Conservation (phyloP, 2,888 invertebrate species). For the Argyresthia goedartella region DNA sequence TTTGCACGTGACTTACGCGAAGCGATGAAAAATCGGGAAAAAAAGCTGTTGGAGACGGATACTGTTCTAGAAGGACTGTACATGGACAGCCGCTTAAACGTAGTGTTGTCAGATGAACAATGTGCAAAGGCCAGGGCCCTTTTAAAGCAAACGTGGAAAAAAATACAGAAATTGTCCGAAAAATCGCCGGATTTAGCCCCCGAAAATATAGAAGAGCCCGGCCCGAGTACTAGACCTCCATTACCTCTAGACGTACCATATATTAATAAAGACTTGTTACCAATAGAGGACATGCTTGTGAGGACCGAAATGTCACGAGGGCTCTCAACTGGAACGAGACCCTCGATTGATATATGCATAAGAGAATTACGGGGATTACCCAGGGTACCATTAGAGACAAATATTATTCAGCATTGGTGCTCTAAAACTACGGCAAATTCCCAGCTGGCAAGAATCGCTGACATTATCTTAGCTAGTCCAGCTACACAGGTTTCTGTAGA, state of each 20-base stretch:
- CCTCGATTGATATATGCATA: neutral
- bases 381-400: constrained; percentile 4
- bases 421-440: too few relatives aligned
- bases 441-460: too few relatives aligned
- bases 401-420: constrained; percentile 12
- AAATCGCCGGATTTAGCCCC: neutral
- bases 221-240: constrained; percentile 4
- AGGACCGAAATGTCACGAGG: too few relatives aligned
- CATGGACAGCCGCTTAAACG: neutral
- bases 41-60: neutral
- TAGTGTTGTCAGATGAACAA: neutral
- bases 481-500: constrained; percentile 14
- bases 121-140: neutral
- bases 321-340: neutral
- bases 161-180: neutral
- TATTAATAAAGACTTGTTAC: constrained; percentile 11
- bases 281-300: constrained; percentile 1
- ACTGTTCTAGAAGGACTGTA: neutral
- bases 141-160: neutral
- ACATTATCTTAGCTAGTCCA: too few relatives aligned
- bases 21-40: neutral
- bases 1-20: neutral
- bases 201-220: neutral
- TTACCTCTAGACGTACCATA: constrained; percentile 9
- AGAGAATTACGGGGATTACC: neutral